Base-by-base conservation (phyloP, 2,797 vertebrate species). In the Sebastes steindachneri region DNA sequence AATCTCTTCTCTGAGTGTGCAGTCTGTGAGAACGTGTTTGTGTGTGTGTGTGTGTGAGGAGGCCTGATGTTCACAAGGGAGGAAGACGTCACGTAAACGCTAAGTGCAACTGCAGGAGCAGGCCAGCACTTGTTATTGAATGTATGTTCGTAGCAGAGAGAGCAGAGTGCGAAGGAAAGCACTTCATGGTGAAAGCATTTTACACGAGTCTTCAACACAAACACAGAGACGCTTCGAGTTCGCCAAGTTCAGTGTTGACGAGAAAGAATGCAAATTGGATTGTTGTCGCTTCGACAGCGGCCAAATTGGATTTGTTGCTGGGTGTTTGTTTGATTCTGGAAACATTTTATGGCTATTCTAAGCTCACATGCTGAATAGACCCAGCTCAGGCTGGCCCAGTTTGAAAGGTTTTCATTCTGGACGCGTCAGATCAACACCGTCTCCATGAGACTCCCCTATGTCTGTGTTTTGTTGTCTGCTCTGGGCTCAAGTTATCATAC, bases 271-370 rank as follows among this genome's bases (percentile, higher is more conserved):
- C 75, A 81, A 84, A 90, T 77, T 75, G 62, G 65, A 77, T 84
- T 66, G 74, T 80, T 89, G 83, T 88, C 12, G 19, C 68, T 77
- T 78, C 19, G 29, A 73, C 57, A 54, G 74, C 51, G 53, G 79
- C 78, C 84, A 87, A 77, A 80, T 80, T 88, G 83, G 90, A 88
- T 86, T 86, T 69, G 85, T 89, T 64, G 29, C 78, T 72, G 53
- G 67, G 75, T 54, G 81, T 89, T 88, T 84, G 87, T 88, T 80
- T 80, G 82, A 73, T 86, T 68, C 69, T 86, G 66, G 71, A 82
- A 86, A 68, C 31, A 33, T 84, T 87, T 85, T 81, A 67, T 73
- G 67, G 73, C 80, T 65, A 23, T 54, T 79, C 31, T 41, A 48
- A 68, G 58, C 77, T 80, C 71, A 25, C 26, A 53, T 25, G 6